These are phyloP conservation scores for Clusia tigrina DNA, from an alignment of 2,888 invertebrate genomes.

Conservation along the genomic window DNA sequence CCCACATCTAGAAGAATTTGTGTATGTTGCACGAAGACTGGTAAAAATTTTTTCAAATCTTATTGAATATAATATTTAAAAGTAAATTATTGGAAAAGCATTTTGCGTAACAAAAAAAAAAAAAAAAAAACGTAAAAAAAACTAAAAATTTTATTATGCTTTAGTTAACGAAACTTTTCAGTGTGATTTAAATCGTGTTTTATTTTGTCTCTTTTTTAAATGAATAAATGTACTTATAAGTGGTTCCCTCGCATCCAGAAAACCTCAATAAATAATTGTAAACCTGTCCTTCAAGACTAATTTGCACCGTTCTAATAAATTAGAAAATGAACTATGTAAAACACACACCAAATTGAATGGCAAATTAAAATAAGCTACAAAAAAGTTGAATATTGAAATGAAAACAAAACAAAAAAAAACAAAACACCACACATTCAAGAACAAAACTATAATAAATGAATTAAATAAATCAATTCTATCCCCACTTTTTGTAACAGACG, in stretches of 20 bases:
- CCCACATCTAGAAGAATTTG: too few relatives aligned
- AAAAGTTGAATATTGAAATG: neutral
- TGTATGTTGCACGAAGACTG: neutral
- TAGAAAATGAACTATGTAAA: neutral
- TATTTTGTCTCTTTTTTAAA: neutral
- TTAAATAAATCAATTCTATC: too few relatives aligned
- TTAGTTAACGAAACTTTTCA: neutral
- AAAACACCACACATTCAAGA: neutral
- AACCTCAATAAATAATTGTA: too few relatives aligned
- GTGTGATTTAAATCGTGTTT: neutral
- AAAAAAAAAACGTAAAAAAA: conserved; percentile 17
- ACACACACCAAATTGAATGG: neutral
- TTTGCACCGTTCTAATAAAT: neutral
- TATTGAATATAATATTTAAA: neutral
- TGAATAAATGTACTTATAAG: neutral
- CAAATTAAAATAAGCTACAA: neutral
- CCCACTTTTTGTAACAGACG: conserved; percentile 35
- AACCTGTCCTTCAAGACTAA: too few relatives aligned
- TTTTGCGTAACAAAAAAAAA: conserved; percentile 10
- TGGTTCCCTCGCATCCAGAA: too few relatives aligned
- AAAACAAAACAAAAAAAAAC: neutral
- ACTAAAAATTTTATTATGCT: neutral
- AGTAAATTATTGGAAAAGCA: neutral
- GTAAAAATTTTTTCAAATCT: neutral
- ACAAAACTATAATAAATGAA: neutral